Evolutionary conservation across 2,888 invertebrate genomes (phyloP), one percentile per base, ranked within the genome.

Genomic region (Gymnosoma rotundatum): DNA sequence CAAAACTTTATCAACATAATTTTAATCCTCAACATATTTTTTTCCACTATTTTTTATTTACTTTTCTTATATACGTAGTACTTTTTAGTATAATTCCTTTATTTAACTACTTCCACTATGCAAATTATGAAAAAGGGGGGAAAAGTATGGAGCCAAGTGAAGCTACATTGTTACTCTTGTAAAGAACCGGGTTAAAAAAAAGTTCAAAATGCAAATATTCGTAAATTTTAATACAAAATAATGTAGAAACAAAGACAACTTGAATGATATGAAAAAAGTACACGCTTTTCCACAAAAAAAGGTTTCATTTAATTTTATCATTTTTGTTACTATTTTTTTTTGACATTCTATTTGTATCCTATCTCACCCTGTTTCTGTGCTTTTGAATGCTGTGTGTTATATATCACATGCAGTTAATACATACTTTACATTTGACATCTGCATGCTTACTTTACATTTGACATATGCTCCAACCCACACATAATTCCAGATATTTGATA

Each of bases 301-400:
- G 56, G 58, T 80, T 83, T 73, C 42, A 72, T 83, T 80, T 72
- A 73, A 80, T 83, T 76, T 78, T 83, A 78, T 76, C 45, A 80
- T 73, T 76, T 76, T 52, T 32, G 0, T 6, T 32, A 32, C 69
- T 73, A 67, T 61, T 72, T 78, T 79, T 75, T 76, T 72, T 79
- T 76, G 79, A 66, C 72, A 50, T 72, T 79, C 63, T 25, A 25
- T 4, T 38, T 76, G n/a, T 5, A 42, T 21, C 38, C 25, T 25
- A 4, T 25, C 25, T 74, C 45, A 70, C 70, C 56, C 63, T 54
- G 61, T 61, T n/a, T 74, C 67, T 72, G 38, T 58, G 38, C 38
- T 12, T 58, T 75, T 16, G 48, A n/a, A n/a, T 25, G 48, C 16
- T 21, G 58, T 16, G 21, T 76, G 4, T 21, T 50, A 54, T n/a